A percentile compares a stretch with the other conserved stretches of the same genome.
Evolutionary conservation across 2,888 invertebrate genomes (phyloP).

Genomic region (Tricholauxania praeusta): DNA sequence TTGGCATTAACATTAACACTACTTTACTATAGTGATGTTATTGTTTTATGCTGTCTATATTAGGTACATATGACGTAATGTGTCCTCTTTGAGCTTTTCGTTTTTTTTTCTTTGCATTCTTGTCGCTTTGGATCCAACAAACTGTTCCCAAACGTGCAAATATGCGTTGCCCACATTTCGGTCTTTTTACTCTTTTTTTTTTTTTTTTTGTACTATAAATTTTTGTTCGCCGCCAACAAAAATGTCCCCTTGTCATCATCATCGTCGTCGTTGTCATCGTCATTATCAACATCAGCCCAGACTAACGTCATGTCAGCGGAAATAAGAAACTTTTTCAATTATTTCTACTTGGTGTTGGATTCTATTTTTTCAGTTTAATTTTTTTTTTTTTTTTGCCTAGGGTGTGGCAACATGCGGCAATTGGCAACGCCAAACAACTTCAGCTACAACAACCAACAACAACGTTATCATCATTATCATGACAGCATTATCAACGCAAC

Average conservation of each 20-base stretch:
- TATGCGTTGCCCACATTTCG: neutral
- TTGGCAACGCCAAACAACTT: slow-evolving; percentile 18
- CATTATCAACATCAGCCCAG: neutral
- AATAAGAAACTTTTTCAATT: slow-evolving; percentile 35
- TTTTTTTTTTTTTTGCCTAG: slow-evolving; percentile 2
- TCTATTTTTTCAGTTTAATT: neutral
- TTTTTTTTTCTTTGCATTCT: neutral
- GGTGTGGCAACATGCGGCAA: slow-evolving; percentile 4
- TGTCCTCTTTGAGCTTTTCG: neutral
- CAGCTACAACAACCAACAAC: slow-evolving; percentile 8
- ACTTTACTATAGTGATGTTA: no score
- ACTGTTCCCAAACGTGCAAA: slow-evolving; percentile 1
- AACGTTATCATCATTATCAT: slow-evolving; percentile 6
- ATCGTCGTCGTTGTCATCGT: neutral
- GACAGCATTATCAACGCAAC: neutral
- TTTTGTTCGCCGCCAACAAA: neutral
- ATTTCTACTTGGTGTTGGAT: slow-evolving; percentile 23
- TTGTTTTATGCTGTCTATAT: no score
- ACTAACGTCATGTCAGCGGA: slow-evolving; percentile 24
- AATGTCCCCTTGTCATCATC: neutral
- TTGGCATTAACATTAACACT: no score
- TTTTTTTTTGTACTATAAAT: neutral
- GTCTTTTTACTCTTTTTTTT: neutral
- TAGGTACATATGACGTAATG: no score
- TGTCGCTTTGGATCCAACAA: neutral